Conservation (phyloP, 92 coral and sea anemone species). For the Zoanthus sansibaricus region DNA sequence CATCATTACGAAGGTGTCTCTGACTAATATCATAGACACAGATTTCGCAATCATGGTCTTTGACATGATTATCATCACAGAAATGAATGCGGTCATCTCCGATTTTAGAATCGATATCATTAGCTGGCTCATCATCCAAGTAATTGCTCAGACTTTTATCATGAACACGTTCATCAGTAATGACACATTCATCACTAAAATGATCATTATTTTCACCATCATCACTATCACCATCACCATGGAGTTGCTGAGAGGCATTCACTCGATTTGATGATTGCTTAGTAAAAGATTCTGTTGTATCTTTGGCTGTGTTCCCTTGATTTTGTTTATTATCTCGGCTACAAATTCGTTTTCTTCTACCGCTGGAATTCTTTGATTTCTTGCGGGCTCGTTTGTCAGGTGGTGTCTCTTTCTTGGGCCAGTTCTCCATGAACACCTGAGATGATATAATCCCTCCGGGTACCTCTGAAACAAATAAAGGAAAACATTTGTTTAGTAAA, state of each 20-base stretch:
- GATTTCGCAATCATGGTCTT: neutral
- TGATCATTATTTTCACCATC: neutral
- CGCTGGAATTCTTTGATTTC: neutral
- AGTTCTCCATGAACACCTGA: constrained; percentile 3
- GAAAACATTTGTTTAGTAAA: neutral
- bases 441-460: constrained; percentile 27
- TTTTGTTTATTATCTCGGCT: neutral
- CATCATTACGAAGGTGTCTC: neutral
- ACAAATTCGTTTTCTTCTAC: neutral
- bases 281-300: neutral
- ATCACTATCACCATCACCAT: neutral
- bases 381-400: neutral
- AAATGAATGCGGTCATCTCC: neutral
- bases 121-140: neutral
- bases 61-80: neutral
- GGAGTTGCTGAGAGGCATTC: neutral
- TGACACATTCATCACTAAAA: no score
- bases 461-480: constrained; percentile 17
- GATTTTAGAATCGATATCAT: neutral
- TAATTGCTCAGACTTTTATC: neutral
- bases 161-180: neutral
- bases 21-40: neutral
- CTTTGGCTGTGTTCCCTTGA: neutral
- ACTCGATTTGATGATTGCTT: neutral
- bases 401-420: constrained; percentile 1